Conservation (phyloP, 2,888 invertebrate species). For the Entomobrya multifasciata region DNA sequence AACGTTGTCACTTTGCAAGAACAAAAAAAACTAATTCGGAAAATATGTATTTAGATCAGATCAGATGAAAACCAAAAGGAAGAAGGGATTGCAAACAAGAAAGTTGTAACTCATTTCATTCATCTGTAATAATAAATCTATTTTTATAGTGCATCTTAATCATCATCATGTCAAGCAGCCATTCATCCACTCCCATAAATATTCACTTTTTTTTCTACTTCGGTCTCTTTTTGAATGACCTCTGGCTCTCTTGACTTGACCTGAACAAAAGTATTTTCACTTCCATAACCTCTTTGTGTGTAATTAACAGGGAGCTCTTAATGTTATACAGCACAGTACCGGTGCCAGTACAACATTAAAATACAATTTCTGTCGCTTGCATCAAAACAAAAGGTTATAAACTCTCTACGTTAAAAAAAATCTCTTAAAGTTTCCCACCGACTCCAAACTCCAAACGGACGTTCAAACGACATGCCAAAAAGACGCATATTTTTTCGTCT, state of each 20-base stretch:
- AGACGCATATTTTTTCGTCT: too few species aligned
- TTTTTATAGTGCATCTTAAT: slow-evolving; percentile 35
- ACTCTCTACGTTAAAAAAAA: too few species aligned
- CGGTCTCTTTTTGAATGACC: neutral
- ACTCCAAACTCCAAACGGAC: too few species aligned
- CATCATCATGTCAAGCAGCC: neutral
- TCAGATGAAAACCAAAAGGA: neutral
- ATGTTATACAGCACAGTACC: too few species aligned
- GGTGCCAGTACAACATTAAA: too few species aligned
- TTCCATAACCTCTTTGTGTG: neutral
- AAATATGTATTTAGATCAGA: too few species aligned
- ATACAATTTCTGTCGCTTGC: neutral
- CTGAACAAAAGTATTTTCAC: neutral
- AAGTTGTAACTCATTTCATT: slow-evolving; percentile 7
- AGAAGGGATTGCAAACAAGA: neutral
- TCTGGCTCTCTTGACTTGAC: neutral
- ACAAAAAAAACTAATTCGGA: neutral
- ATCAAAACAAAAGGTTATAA: neutral
- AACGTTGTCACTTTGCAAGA: neutral
- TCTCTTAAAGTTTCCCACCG: neutral
- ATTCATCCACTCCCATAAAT: too few species aligned
- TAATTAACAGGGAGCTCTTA: neutral
- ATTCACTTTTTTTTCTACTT: neutral
- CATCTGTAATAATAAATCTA: slow-evolving; percentile 30
- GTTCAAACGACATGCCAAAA: too few species aligned